These are phyloP conservation scores for Rapana venosa DNA, from an alignment of 2,888 invertebrate genomes.

Conservation along the genomic window DNA sequence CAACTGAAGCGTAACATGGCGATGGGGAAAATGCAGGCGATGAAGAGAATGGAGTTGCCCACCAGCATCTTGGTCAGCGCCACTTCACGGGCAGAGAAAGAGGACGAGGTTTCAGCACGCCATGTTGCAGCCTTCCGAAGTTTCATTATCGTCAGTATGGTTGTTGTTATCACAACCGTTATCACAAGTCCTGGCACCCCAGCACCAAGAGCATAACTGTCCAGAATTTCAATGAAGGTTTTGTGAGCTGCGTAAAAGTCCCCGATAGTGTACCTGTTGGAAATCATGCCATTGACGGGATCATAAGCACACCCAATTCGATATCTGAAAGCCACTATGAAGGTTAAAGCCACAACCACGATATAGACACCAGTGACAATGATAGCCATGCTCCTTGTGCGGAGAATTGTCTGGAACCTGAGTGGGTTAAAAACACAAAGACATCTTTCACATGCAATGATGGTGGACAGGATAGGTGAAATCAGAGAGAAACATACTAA, in stretches of 20 bases:
- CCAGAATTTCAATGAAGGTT: neutral
- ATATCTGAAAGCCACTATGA: neutral
- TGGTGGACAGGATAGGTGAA: neutral
- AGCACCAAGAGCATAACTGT: conserved; percentile 1
- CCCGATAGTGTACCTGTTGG: neutral
- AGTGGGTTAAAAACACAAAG: conserved; percentile 5
- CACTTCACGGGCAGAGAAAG: neutral
- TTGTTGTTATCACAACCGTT: neutral
- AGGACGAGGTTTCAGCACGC: neutral
- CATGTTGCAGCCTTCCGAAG: neutral
- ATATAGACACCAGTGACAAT: conserved; percentile 2
- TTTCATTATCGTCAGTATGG: neutral
- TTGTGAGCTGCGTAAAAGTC: neutral
- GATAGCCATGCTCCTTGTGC: neutral
- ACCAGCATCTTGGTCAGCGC: conserved; percentile 21
- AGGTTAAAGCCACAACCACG: neutral
- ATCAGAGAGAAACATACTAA: neutral
- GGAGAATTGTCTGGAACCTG: neutral
- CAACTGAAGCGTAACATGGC: neutral
- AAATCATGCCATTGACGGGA: too few species aligned
- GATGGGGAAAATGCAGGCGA: neutral
- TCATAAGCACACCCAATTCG: neutral
- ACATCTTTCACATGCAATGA: conserved; percentile 22
- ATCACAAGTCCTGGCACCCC: neutral
- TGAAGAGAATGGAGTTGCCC: neutral